phyloP scores from a whole-genome alignment of 2,797 vertebrate species.

The Cynodonichthys magdalenae region DNA sequence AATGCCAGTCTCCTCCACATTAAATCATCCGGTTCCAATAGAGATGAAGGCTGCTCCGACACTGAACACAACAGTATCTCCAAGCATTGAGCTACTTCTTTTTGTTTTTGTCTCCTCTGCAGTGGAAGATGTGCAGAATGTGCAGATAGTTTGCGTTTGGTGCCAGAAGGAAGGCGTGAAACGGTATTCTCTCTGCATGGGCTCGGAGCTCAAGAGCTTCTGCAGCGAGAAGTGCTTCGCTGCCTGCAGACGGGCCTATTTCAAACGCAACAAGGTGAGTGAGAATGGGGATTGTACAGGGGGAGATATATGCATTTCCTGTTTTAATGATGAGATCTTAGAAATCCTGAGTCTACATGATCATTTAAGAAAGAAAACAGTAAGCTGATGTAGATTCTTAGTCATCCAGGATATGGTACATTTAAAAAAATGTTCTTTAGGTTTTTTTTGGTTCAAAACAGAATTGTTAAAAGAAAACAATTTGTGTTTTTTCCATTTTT shows the following conservation, averaged over 20 bases:
- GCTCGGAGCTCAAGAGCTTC: conserved; percentile 98
- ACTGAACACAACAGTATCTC: neutral
- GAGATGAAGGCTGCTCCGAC: neutral
- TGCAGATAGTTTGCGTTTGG: conserved; percentile 98
- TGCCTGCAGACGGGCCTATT: conserved; percentile 95
- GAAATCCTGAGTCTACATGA: neutral
- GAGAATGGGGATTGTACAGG: neutral
- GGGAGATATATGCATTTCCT: neutral
- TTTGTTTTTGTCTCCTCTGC: conserved; percentile 46
- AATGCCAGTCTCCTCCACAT: neutral
- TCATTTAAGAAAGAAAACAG: too few relatives aligned
- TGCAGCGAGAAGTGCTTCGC: conserved; percentile 99
- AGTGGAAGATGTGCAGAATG: conserved; percentile 97
- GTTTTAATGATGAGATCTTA: too few relatives aligned
- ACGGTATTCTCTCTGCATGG: conserved; percentile 97
- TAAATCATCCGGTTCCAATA: neutral
- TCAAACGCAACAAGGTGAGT: conserved; percentile 98
- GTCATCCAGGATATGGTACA: too few relatives aligned
- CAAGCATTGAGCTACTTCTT: neutral
- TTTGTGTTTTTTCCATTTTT: too few relatives aligned
- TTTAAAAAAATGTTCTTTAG: too few relatives aligned
- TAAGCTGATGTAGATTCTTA: too few relatives aligned
- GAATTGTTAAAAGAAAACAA: too few relatives aligned
- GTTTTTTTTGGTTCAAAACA: too few relatives aligned
- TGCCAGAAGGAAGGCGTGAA: conserved; percentile 99